phyloP scores from a whole-genome alignment of 2,113 vertebrate genomes.

The Anolis sagrei region DNA sequence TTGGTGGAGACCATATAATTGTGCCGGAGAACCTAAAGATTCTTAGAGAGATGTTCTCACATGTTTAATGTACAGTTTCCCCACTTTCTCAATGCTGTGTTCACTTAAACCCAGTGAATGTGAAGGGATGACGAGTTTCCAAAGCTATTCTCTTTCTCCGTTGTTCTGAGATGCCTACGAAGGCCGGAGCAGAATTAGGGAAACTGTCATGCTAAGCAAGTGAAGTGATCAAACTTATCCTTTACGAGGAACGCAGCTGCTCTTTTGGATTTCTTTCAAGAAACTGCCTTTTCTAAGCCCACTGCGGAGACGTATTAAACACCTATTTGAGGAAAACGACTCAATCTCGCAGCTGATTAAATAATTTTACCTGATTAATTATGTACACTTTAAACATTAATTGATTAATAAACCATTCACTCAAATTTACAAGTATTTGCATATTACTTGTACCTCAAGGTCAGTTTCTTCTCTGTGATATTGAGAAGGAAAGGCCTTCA shows the following conservation, averaged over 20 bases:
- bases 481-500: neutral
- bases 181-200: neutral
- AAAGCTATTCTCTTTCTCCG: neutral
- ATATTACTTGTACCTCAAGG: neutral
- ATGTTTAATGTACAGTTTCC: too few species aligned
- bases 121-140: too few species aligned
- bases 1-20: too few species aligned
- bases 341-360: neutral
- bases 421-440: neutral
- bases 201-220: neutral
- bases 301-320: neutral
- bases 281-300: neutral
- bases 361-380: slow-evolving; percentile 18
- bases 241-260: neutral
- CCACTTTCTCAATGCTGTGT: too few species aligned
- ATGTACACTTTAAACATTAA: neutral
- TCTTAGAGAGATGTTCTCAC: too few species aligned
- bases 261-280: neutral
- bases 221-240: neutral
- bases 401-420: neutral
- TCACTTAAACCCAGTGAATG: too few species aligned
- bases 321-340: neutral
- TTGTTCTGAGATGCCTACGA: too few species aligned
- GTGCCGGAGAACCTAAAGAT: too few species aligned
- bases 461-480: neutral